A percentile compares a stretch with the other conserved stretches of the same genome.
phyloP scores from a whole-genome alignment of 2,888 invertebrate genomes.

The Agrochola macilenta region DNA sequence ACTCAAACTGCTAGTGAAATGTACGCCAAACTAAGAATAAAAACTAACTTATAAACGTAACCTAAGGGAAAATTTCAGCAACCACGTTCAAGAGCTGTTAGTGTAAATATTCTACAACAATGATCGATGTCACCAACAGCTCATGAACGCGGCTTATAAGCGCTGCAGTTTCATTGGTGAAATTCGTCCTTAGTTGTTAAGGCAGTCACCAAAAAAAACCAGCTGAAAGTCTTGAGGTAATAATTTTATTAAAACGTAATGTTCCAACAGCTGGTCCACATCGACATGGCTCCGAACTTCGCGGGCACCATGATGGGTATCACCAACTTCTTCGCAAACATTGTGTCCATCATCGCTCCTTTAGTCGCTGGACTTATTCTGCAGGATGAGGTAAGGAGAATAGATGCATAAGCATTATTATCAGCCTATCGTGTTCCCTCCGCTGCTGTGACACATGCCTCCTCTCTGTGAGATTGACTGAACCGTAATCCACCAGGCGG shows the following conservation, averaged over 20 bases:
- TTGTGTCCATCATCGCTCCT: slow-evolving; percentile 94
- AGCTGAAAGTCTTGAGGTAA: not conserved
- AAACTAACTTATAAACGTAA: not conserved
- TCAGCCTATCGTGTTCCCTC: not conserved
- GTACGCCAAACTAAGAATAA: too few relatives aligned
- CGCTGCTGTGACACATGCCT: not conserved
- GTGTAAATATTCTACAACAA: too few relatives aligned
- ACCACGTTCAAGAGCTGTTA: not conserved
- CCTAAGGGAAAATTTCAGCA: not conserved
- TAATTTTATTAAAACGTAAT: not conserved
- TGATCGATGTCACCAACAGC: too few relatives aligned
- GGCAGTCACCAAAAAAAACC: not conserved
- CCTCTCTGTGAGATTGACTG: not conserved
- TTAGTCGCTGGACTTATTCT: slow-evolving; percentile 93
- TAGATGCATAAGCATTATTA: not conserved
- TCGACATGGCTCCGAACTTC: slow-evolving; percentile 95
- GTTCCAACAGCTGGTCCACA: slow-evolving; percentile 92
- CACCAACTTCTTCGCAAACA: slow-evolving; percentile 94
- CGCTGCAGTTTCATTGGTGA: not conserved
- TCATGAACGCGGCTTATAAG: too few relatives aligned
- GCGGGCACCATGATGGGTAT: slow-evolving; percentile 96
- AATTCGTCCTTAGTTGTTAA: not conserved
- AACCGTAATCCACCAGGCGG: not conserved
- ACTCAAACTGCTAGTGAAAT: too few relatives aligned
- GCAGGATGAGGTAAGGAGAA: slow-evolving; percentile 84